Base-by-base conservation (phyloP, 2,797 vertebrate genomes). In the Anguilla anguilla region DNA sequence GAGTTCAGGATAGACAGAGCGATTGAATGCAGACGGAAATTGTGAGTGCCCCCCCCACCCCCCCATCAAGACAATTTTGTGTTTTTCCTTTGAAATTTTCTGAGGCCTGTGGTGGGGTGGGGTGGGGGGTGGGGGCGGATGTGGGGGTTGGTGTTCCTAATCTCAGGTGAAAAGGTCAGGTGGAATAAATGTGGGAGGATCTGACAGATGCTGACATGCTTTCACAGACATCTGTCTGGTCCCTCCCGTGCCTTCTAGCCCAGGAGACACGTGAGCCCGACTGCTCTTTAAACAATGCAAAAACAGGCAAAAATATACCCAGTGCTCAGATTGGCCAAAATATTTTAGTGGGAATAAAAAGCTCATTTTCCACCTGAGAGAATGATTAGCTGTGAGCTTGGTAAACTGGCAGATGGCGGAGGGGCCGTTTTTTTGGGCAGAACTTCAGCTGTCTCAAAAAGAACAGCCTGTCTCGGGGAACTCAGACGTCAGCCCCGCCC, bases 1-100 rank as follows among this genome's bases (percentile, higher is more conserved):
- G 96, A 97, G 93, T 97, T 97, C 94, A 93, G 94, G 90, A 97
- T 97, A 94, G 96, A 96, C 72, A 94, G 96, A 92, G 96, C 96
- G 28, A 95, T 95, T 53, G 95, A 96, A 88, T 97, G 96, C 95
- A 93, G 96, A 91, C 94, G 93, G 92, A 96, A 96, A 94, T 94
- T 96, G 96, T 97, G 92, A 96, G 96, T 89, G 43, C 22, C 39
- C 43, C 46, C 46, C 43, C 15, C 35, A 43, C 19, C 6, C 77
- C 39, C 4, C 74, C 46, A 1, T 0, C 19, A 0, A 25, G 22
- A n/a, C 5, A 7, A 19, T 49, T 81, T 81, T 15, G 22, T 81
- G 17, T 81, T 46, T 81, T 11, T 46, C 13, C 39, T 81, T 49
- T 46, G 4, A 81, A 39, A 74, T 7, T 74, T 35, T 31, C 17